A percentile compares a stretch with the other conserved stretches of the same genome.
phyloP scores from a whole-genome alignment of 2,113 vertebrate genomes.

The Grammomys dolichurus region DNA sequence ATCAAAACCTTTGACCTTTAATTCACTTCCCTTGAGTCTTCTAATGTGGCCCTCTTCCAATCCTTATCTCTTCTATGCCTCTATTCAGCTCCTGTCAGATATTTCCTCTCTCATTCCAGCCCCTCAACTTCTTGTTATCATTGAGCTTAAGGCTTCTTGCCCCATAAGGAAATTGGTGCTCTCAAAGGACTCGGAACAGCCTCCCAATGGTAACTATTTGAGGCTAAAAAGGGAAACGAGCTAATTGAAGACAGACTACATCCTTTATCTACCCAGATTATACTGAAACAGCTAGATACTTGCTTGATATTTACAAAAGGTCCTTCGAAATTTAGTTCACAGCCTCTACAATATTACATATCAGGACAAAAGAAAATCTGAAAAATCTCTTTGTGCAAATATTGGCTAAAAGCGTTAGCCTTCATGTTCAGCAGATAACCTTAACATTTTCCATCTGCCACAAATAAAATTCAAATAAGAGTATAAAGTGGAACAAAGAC shows the following conservation, averaged over 20 bases:
- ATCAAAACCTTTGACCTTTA: neutral
- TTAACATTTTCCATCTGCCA: constrained; percentile 43
- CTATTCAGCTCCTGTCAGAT: neutral
- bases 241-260: constrained; percentile 3
- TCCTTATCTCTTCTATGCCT: neutral
- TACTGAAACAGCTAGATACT: neutral
- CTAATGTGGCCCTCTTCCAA: neutral
- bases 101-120: neutral
- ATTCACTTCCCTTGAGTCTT: neutral
- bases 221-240: neutral
- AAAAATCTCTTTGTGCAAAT: constrained; percentile 49
- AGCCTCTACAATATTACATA: constrained; percentile 6
- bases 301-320: constrained; percentile 2
- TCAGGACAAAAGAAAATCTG: neutral
- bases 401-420: constrained; percentile 4
- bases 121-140: neutral
- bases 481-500: constrained; percentile 16
- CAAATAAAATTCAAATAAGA: constrained; percentile 39
- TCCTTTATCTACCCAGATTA: neutral
- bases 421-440: neutral
- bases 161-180: neutral
- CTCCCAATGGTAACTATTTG: neutral
- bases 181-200: neutral
- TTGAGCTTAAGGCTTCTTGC: constrained; percentile 2
- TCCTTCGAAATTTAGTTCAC: neutral